Evolutionary conservation across 2,888 invertebrate genomes (phyloP), one percentile per base, ranked within the genome.

Genomic region (Spatulosminthurus flaviceps): DNA sequence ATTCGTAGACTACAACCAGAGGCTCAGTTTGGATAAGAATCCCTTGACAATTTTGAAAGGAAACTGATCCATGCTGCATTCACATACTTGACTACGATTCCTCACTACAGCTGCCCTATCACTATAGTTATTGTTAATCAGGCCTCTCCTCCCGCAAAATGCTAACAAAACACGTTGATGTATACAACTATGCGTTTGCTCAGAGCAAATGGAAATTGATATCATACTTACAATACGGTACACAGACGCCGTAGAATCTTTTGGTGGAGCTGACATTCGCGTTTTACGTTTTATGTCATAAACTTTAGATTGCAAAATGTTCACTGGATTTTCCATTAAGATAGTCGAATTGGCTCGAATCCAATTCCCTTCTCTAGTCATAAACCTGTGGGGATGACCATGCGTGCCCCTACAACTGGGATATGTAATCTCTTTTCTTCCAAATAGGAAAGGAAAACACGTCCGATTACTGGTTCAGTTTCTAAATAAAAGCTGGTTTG

Each of bases 251-350:
- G n/a, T 5, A 13, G n/a, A 51, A 16, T 51, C 51, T 51, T 51
- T 51, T 51, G 9, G 34, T 34, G 4, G 5, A 24, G 70, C 42
- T 4, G 42, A 51, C 51, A 51, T 51, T 26, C 41, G n/a, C 26
- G 41, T 41, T n/a, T n/a, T 22, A 22, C 21, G 16, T 69, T 69
- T 64, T 22, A 34, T 72, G 72, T 51, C 51, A 72, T 72, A 72
- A 72, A 72, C 72, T 72, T 42, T 72, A 72, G 72, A 72, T 72
- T 72, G 72, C 72, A 72, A 72, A 71, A 72, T 72, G 72, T 72
- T 72, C 72, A 51, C 72, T 51, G 72, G 24, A 43, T 51, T 26
- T 43, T 51, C 51, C 72, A 72, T 72, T 72, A 72, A 72, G 72
- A 72, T 72, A 72, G 72, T 43, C n/a, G 51, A 51, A 26, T 51